Percentiles rank a stretch among this genome's conserved stretches.
Evolutionary conservation across 2,113 vertebrate species (phyloP).

Genomic region (Orthonyx spaldingii): DNA sequence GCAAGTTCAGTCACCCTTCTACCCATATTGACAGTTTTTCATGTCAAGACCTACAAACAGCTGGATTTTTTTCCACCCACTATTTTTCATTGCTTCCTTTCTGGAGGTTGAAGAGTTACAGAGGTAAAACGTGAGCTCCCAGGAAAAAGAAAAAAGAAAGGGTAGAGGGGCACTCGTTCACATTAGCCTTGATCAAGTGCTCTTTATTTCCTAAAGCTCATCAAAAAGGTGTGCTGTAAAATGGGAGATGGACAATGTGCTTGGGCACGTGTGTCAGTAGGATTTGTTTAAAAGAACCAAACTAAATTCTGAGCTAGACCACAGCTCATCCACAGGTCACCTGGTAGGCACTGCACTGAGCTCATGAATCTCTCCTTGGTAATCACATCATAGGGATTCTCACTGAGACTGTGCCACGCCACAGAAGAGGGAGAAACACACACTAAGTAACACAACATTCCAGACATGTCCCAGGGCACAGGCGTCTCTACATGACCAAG

Average conservation of each 20-base stretch:
- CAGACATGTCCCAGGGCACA: neutral
- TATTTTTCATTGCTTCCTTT: neutral
- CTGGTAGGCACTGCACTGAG: neutral
- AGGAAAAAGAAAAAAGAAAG: neutral
- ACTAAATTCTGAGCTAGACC: neutral
- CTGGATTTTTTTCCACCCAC: neutral
- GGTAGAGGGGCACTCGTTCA: neutral
- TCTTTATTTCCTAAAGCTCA: neutral
- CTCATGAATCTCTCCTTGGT: neutral
- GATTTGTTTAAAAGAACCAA: neutral
- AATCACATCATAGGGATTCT: neutral
- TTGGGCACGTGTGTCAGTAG: neutral
- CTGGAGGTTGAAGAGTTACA: neutral
- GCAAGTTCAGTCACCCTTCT: neutral
- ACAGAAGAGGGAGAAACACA: neutral
- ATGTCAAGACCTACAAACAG: neutral
- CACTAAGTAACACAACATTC: neutral
- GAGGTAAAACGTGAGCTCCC: neutral
- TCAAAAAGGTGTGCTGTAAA: neutral
- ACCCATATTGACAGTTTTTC: neutral
- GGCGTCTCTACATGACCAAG: neutral
- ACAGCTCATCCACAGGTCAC: neutral
- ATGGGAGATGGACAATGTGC: neutral
- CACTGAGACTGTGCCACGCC: accelerated
- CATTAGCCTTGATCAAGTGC: neutral